Base-by-base conservation (phyloP, 2,888 invertebrate genomes). In the Drosophila kanekoi region DNA sequence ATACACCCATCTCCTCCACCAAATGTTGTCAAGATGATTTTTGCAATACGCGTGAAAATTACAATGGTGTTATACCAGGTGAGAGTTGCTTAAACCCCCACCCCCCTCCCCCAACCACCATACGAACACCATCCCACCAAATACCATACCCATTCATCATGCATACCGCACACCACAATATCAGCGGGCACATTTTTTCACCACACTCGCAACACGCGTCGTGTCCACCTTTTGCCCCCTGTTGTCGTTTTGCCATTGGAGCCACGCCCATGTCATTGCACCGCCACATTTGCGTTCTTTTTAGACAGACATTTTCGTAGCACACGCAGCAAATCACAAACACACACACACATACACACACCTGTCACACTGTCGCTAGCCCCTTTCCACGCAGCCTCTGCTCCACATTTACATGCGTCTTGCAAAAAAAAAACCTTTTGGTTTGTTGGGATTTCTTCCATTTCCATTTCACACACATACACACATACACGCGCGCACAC, bases 11-110 rank as follows among this genome's bases (percentile, higher is more conserved):
- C 69, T 84, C 87, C 77, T 81, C 88, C 74, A 83, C 91, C 74
- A 75, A 90, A 80, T 96, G 96, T 95, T 96, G 96, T 93, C 92
- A 92, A 68, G 91, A 93, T 89, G 93, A 93, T 92, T 95, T 95
- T 94, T 95, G 93, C 94, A 96, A 96, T 95, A 96, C 91, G 70
- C 95, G 92, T 72, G 77, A 70, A 65, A 92, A 88, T 89, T 89
- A 90, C 80, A 82, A 85, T 66, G 90, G 90, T 81, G 75, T 72
- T 54, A 76, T 90, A 90, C 89, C 91, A 92, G 92, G 92, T 92
- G 92, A 92, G 92, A 89, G 78, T 67, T 70, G 84, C 88, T 72
- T 71, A 61, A 48, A 40, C 49, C 51, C 65, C 65, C 67, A 59
- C 48, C 35, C 28, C 32, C 13, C 48, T 14, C 32, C 49, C 57